Percentiles rank a stretch among this genome's conserved stretches.
Evolutionary conservation across 2,113 vertebrate genomes (phyloP).

Genomic region (Syrrhaptes paradoxus): DNA sequence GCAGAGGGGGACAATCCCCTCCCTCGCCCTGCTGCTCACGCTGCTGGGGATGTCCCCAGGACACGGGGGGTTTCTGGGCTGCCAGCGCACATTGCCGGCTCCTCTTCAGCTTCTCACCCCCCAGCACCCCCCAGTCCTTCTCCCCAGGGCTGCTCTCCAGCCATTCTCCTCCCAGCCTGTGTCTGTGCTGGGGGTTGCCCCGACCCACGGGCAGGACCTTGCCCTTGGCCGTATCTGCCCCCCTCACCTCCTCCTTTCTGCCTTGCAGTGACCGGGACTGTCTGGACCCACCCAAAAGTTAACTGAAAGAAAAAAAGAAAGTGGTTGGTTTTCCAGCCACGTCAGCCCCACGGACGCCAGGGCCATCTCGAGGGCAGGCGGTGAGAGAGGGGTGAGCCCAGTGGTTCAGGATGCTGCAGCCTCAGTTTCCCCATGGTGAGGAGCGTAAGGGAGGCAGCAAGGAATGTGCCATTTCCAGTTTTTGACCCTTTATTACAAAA

Average conservation of each 20-base stretch:
- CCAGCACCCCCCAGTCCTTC: too few species aligned
- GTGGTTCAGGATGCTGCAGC: not conserved
- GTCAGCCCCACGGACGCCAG: rapidly evolving
- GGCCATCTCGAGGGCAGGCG: not conserved
- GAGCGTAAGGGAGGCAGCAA: not conserved
- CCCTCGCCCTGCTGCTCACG: too few species aligned
- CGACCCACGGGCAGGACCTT: too few species aligned
- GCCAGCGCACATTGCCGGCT: too few species aligned
- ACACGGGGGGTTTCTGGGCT: too few species aligned
- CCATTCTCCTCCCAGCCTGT: too few species aligned
- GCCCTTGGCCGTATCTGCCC: too few species aligned
- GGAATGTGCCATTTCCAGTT: not conserved
- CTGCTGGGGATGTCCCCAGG: too few species aligned
- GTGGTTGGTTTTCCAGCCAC: not conserved
- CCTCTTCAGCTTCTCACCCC: too few species aligned
- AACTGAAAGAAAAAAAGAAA: not conserved
- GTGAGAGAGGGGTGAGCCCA: not conserved
- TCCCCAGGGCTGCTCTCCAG: too few species aligned
- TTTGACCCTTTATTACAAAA: not conserved
- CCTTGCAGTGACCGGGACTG: not conserved
- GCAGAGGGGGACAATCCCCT: too few species aligned
- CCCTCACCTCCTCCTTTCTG: not conserved
- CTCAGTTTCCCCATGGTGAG: not conserved
- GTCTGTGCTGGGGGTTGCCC: too few species aligned
- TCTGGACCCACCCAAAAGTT: not conserved